phyloP scores from a whole-genome alignment of 2,888 invertebrate genomes.

The Melikaiella ostensackeni region DNA sequence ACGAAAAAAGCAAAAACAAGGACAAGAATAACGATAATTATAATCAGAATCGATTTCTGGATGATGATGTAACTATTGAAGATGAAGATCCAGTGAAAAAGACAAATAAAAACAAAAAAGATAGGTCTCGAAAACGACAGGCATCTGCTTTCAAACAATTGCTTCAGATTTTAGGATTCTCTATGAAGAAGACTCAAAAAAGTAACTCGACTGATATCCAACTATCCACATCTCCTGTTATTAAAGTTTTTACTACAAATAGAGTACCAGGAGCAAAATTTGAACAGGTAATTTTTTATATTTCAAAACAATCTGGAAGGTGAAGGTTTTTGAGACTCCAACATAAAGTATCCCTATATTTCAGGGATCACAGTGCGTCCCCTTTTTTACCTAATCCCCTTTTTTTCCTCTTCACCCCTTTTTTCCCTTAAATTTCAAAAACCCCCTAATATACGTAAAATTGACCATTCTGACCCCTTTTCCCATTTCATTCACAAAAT shows the following conservation, averaged over 20 bases:
- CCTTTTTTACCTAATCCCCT: no score
- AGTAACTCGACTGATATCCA: constrained; percentile 7
- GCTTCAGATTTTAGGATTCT: constrained; percentile 21
- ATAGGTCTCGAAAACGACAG: constrained; percentile 16
- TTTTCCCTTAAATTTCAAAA: no score
- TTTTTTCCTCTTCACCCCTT: no score
- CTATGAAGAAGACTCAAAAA: not conserved
- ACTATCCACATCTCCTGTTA: constrained; percentile 25
- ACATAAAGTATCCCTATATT: no score
- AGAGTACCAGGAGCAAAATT: constrained; percentile 7
- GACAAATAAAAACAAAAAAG: not conserved
- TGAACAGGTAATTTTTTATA: not conserved
- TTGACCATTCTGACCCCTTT: no score
- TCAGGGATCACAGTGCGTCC: no score
- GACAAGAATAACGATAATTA: not conserved
- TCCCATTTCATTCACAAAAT: no score
- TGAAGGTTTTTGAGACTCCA: no score
- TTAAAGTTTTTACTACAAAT: constrained; percentile 20
- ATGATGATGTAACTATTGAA: constrained; percentile 38
- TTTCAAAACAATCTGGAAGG: not conserved
- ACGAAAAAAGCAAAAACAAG: not conserved
- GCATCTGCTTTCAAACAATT: constrained; percentile 9
- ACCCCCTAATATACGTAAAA: no score
- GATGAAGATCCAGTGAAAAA: constrained; percentile 43
- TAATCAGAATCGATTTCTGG: constrained; percentile 16